Evolutionary conservation across 2,888 invertebrate species (phyloP).

Genomic region (Chaitophorus viminalis): DNA sequence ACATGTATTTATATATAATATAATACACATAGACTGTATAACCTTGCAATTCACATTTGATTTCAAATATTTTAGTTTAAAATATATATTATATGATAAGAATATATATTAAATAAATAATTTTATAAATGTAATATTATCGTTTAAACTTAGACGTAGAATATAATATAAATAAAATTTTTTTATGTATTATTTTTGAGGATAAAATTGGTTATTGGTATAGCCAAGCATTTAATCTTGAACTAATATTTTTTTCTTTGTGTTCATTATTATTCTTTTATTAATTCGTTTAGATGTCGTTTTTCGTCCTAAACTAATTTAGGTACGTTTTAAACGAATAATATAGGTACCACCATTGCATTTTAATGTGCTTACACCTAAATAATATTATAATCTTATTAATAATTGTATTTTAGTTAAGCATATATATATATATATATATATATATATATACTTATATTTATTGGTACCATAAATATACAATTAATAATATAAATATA

Average conservation of each 20-base stretch:
- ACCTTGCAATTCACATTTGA: background rate
- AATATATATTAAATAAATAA: background rate
- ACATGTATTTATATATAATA: no score
- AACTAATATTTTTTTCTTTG: conserved; percentile 10
- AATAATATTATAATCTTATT: background rate
- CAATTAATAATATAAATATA: background rate
- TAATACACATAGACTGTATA: background rate
- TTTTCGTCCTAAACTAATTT: background rate
- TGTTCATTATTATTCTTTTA: conserved; percentile 31
- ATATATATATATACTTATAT: no score
- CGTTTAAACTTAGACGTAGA: background rate
- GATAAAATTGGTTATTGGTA: background rate
- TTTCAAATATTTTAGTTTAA: conserved; percentile 5
- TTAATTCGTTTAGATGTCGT: background rate
- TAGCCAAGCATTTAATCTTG: conserved; percentile 30
- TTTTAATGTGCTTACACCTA: background rate
- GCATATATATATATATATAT: background rate
- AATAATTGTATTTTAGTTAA: background rate
- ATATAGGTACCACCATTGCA: background rate
- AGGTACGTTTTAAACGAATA: background rate
- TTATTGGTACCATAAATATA: background rate
- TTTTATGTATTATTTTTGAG: conserved; percentile 4
- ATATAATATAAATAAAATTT: background rate
- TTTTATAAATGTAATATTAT: background rate
- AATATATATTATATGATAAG: background rate